Evolutionary conservation across 2,888 invertebrate genomes (phyloP), one percentile per base, ranked within the genome.

Genomic region (Pecten maximus): DNA sequence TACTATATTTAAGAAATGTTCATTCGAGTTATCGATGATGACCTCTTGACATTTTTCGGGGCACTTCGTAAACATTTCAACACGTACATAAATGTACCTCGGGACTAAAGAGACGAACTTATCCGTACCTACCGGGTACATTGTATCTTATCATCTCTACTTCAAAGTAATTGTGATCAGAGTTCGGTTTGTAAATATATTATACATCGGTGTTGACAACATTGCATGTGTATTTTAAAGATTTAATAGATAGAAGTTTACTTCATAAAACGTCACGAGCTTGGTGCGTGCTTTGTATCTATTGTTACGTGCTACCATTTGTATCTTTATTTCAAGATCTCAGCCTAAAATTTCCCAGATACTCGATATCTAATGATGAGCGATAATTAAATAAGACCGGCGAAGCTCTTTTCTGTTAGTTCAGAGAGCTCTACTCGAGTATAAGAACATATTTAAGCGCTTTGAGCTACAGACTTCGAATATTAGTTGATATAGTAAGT

Each of bases 191-290:
- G 50, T 87, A 89, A 87, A 87, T 87, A 87, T 50, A 40, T 74
- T 87, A 87, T 50, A 40, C 40, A 50, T 87, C 40, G n/a, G 74
- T 89, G 89, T 87, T 89, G 87, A 87, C 89, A 89, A 87, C 87
- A 87, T 87, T 87, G 35, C 44, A 87, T 89, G 89, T 50, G 87
- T 86, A 40, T 87, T 50, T 89, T 40, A 48, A 50, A 87, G 87
- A 87, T 89, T 87, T 89, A 54, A 54, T 54, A 54, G 54, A 54
- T 54, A 23, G 6, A 8, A 23, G 19, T 54, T n/a, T 50, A 50
- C 15, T 16, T 8, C 15, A 50, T 50, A 54, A 23, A 19, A 48
- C 10, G 0, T 54, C 54, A 54, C 54, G 54, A 54, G 23, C 54
- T 54, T 19, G 54, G 54, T 54, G 2, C 54, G 19, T 8, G 54